phyloP scores from a whole-genome alignment of 2,797 vertebrate species.

The Salmo trutta region DNA sequence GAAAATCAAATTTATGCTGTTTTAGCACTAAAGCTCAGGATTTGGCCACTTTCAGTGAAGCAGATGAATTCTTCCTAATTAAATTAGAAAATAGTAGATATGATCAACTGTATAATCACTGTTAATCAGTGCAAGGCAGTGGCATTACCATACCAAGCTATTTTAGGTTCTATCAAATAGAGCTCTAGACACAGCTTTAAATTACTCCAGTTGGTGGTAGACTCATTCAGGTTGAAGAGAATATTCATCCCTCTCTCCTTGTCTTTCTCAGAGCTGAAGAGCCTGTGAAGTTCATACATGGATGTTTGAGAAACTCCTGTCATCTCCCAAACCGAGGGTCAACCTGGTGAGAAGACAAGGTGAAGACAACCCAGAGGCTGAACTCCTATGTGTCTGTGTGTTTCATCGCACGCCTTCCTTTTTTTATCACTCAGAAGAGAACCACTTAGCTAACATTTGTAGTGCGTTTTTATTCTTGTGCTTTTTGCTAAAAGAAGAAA shows the following conservation, averaged over 20 bases:
- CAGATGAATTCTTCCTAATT: background rate
- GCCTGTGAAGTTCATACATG: slow-evolving; percentile 37
- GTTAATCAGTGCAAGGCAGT: background rate
- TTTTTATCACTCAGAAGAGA: slow-evolving; percentile 59
- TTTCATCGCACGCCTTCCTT: slow-evolving; percentile 44
- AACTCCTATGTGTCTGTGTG: slow-evolving; percentile 29
- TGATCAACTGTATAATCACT: background rate
- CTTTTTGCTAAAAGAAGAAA: slow-evolving; percentile 49
- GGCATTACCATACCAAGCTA: background rate
- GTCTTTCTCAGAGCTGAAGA: slow-evolving; percentile 64
- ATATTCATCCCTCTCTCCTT: background rate
- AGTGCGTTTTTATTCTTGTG: slow-evolving; percentile 63
- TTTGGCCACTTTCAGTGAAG: background rate
- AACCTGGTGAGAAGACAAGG: background rate
- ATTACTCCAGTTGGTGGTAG: too few species aligned
- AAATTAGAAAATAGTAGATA: background rate
- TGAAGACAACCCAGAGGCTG: slow-evolving; percentile 9
- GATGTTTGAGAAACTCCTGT: slow-evolving; percentile 11
- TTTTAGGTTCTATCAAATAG: background rate
- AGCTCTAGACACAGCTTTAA: background rate
- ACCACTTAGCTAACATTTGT: slow-evolving; percentile 76
- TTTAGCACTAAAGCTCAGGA: background rate
- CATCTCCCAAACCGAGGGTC: background rate
- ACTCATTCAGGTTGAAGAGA: background rate
- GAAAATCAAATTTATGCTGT: background rate